phyloP scores from a whole-genome alignment of 2,113 vertebrate species.

The Caracal caracal region DNA sequence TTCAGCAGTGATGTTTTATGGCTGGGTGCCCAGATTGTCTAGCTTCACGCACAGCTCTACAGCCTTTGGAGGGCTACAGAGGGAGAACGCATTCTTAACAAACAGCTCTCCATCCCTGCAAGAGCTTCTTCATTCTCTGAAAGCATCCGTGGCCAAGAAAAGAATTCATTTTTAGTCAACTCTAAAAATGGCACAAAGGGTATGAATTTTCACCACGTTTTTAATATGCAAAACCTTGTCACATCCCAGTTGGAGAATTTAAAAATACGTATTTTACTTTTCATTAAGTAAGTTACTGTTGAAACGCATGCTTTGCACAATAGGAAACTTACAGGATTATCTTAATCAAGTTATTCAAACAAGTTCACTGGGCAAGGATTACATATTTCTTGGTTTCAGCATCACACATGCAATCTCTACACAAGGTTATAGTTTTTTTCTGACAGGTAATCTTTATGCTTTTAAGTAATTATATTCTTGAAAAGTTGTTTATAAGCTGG shows the following conservation, averaged over 20 bases:
- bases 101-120: constrained; percentile 75
- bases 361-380: neutral
- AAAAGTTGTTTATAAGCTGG: neutral
- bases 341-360: neutral
- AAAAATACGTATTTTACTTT: neutral
- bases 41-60: constrained; percentile 84
- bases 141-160: constrained; percentile 30
- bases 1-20: constrained; percentile 90
- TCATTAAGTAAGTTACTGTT: neutral
- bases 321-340: neutral
- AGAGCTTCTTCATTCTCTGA: constrained; percentile 61
- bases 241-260: neutral
- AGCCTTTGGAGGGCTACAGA: constrained; percentile 83
- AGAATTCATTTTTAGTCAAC: constrained; percentile 34
- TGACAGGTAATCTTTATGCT: neutral
- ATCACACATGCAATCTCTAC: neutral
- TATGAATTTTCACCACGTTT: neutral
- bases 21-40: constrained; percentile 91
- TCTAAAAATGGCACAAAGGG: constrained; percentile 29
- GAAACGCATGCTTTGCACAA: neutral
- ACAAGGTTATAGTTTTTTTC: neutral
- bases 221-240: neutral
- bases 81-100: constrained; percentile 84
- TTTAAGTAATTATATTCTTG: constrained; percentile 29
- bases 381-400: neutral